Evolutionary conservation across 2,888 invertebrate species (phyloP), one percentile per base, ranked within the genome.

Genomic region (Diploptera punctata): DNA sequence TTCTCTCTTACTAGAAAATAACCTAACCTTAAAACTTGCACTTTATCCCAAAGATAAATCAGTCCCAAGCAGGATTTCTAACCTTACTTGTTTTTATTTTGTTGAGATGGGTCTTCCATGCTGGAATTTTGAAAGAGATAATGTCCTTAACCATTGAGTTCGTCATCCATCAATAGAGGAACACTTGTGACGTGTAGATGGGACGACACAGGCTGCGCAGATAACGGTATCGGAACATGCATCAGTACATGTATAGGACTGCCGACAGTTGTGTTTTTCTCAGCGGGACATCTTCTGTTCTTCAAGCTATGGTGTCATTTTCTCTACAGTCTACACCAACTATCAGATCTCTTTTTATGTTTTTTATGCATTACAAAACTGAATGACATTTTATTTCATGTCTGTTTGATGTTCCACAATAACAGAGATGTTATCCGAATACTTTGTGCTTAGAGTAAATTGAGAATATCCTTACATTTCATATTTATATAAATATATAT

Each of bases 161-260:
- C 19, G 52, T 24, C 52, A 24, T 52, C 52, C 24, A 24, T 24
- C 52, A 52, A 52, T 52, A 24, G 24, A 52, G 52, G n/a, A n/a
- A 24, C 52, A 52, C 52, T 49, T 49, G 49, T 49, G 44, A n/a
- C 44, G 52, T 52, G 9, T 19, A 62, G 62, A 62, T 38, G 43
- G 21, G n/a, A 43, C 21, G 62, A 33, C 43, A 43, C 38, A 62
- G 29, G 60, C 16, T 16, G 21, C 16, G 33, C 19, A 47, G 71
- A 67, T 67, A 72, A 38, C 71, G 60, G 60, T 72, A 72, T 72
- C 72, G 18, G 18, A 47, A 72, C 72, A 72, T 29, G 72, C 54
- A 72, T 72, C 72, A 26, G 44, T n/a, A 31, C 72, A 60, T 72
- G 72, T 72, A 57, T 43, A 18, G 60, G 13, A 9, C 38, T 29